Percentiles rank a stretch among this genome's conserved stretches.
Evolutionary conservation across 2,888 invertebrate species (phyloP).

Genomic region (Drosophila parthenogenetica): DNA sequence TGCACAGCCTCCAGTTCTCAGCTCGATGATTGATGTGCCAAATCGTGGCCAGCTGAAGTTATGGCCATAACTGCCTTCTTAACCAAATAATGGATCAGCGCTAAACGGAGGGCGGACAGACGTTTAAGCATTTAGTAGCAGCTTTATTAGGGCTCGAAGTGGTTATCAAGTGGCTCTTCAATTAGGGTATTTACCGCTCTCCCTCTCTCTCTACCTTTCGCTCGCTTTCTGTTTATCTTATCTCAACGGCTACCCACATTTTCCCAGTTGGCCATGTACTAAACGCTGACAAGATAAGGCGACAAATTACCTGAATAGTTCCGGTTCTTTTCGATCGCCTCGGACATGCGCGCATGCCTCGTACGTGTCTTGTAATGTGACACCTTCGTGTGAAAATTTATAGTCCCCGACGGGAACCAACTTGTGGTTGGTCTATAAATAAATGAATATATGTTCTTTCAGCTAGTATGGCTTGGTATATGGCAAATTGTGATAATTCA

Average conservation of each 20-base stretch:
- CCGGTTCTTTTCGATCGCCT: conserved; percentile 47
- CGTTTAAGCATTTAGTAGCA: conserved; percentile 62
- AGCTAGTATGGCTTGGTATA: conserved; percentile 43
- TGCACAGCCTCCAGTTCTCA: not conserved
- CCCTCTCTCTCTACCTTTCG: not conserved
- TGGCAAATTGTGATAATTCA: conserved; percentile 73
- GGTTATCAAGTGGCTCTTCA: conserved; percentile 27
- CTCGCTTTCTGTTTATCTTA: conserved; percentile 36
- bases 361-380: conserved; percentile 71
- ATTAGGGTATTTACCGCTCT: conserved; percentile 16
- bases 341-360: conserved; percentile 31
- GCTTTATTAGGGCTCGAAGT: conserved; percentile 63
- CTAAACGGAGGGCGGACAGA: conserved; percentile 81
- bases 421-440: conserved; percentile 45
- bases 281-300: conserved; percentile 79
- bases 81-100: conserved; percentile 52
- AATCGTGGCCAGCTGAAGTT: conserved; percentile 16
- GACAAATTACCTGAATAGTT: conserved; percentile 72
- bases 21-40: conserved; percentile 63
- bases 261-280: conserved; percentile 43
- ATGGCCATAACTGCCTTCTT: not conserved
- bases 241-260: conserved; percentile 63
- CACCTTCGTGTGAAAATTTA: conserved; percentile 80
- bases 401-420: conserved; percentile 46
- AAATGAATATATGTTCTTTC: conserved; percentile 37